Base-by-base conservation (phyloP, 2,888 invertebrate species). In the Ditula angustiorana region DNA sequence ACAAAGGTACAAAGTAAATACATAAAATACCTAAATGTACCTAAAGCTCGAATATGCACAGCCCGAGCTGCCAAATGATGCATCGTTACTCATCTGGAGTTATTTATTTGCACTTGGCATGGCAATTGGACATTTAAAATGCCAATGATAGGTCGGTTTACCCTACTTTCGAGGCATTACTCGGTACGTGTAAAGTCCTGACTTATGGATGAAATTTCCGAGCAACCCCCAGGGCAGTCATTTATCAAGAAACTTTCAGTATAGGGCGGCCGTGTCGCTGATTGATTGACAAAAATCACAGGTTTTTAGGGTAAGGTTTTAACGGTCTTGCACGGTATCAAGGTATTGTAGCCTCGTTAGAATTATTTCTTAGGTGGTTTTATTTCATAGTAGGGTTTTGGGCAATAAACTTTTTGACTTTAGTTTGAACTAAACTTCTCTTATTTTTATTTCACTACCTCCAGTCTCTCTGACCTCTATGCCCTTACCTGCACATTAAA, bases 241-340 rank as follows among this genome's bases (percentile, higher is more conserved):
- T 61, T 55, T 35, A 28, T 55, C 35, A 55, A 13, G 24, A 26
- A 11, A 28, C 44, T 46, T 53, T 46, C 41, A 62, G 37, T 33
- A 41, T 30, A 24, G 47, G 47, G 47, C 33, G 58, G 44, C 16
- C 10, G 13, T 21, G 33, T 46, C n/a, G 4, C 7, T 58, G 58
- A 64, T 52, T 64, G 52, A 53, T 53, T 46, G 63, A 58, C 63
- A 53, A 53, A 59, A 64, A 64, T 59, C 52, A 64, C 46, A 64
- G 52, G 46, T 28, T 59, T 59, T 41, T 10, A n/a, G 26, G n/a
- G 8, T 33, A 53, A 35, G 21, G 23, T 21, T 28, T 13, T 28
- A 49, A 10, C 11, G 16, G 28, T 16, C 5, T 13, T n/a, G 24
- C 16, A 49, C 8, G 24, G 16, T 10, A 13, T 28, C 16, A 16